Evolutionary conservation across 2,797 vertebrate genomes (phyloP).

Genomic region (Novumbra hubbsi): DNA sequence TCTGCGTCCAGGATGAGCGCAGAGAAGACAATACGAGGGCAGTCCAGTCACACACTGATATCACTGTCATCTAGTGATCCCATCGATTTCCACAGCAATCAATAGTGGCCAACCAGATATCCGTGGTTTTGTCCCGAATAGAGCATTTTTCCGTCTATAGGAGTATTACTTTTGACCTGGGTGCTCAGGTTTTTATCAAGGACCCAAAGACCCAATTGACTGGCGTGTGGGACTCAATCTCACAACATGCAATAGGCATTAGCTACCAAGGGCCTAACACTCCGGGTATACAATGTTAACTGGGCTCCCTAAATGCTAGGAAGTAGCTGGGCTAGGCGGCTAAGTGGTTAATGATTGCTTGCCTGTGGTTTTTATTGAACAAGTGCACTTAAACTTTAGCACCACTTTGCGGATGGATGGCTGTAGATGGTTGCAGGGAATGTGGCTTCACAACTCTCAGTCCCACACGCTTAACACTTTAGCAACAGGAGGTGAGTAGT

Average conservation of each 20-base stretch:
- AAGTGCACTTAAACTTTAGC: conserved; percentile 18
- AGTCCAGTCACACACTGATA: not conserved
- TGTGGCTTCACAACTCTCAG: not conserved
- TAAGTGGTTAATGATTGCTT: conserved; percentile 18
- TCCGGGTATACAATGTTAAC: conserved; percentile 4
- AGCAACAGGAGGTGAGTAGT: not conserved
- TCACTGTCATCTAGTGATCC: not conserved
- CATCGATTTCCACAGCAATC: not conserved
- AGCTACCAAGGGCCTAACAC: not conserved
- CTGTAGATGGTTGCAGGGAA: not conserved
- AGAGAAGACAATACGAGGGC: not conserved
- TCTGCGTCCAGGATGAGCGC: conserved; percentile 22
- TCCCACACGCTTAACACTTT: not conserved
- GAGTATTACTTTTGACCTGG: too few relatives aligned
- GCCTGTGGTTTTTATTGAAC: conserved; percentile 21
- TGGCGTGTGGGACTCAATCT: too few relatives aligned
- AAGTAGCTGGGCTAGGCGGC: not conserved
- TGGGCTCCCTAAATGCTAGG: not conserved
- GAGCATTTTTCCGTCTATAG: not conserved
- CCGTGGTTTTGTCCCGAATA: not conserved
- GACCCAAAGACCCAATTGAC: too few relatives aligned
- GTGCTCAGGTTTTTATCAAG: too few relatives aligned
- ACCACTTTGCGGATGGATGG: conserved; percentile 14
- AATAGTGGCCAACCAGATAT: not conserved
- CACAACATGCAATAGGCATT: not conserved